A percentile compares a stretch with the other conserved stretches of the same genome.
phyloP scores from a whole-genome alignment of 2,113 vertebrate genomes.

The Dicrurus megarhynchus region DNA sequence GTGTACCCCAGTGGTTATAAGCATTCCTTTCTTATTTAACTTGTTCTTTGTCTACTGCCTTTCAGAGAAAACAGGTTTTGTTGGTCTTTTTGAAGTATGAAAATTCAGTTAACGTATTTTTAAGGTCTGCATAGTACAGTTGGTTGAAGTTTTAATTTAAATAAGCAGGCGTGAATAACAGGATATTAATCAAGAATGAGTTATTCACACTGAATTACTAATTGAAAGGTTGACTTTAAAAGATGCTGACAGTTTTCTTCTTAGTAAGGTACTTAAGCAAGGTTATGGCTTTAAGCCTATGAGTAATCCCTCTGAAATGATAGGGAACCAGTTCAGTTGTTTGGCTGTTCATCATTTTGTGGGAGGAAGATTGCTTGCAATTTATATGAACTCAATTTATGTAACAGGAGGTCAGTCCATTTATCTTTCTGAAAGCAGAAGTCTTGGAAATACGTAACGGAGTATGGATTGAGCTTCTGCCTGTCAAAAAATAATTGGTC shows the following conservation, averaged over 20 bases:
- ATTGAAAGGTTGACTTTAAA: neutral
- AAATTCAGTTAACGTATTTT: neutral
- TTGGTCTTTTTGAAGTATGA: neutral
- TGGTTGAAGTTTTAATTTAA: neutral
- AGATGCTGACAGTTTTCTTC: neutral
- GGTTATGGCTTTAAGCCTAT: neutral
- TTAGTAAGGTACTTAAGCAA: neutral
- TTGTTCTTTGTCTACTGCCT: neutral
- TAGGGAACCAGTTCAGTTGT: neutral
- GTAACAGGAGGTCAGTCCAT: neutral
- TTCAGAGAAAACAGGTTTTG: neutral
- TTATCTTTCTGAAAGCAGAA: neutral
- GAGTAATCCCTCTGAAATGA: neutral
- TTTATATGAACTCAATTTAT: neutral
- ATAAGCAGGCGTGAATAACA: neutral
- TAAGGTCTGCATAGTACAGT: neutral
- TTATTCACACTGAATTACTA: slow-evolving; percentile 14
- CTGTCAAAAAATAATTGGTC: neutral
- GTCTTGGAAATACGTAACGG: neutral
- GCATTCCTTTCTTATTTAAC: neutral
- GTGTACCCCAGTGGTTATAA: neutral
- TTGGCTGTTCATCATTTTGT: neutral
- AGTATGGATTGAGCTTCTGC: neutral
- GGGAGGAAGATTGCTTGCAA: neutral
- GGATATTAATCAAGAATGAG: neutral